These are phyloP conservation scores for Edolisoma coerulescens DNA, from an alignment of 2,113 vertebrate species.

Conservation along the genomic window DNA sequence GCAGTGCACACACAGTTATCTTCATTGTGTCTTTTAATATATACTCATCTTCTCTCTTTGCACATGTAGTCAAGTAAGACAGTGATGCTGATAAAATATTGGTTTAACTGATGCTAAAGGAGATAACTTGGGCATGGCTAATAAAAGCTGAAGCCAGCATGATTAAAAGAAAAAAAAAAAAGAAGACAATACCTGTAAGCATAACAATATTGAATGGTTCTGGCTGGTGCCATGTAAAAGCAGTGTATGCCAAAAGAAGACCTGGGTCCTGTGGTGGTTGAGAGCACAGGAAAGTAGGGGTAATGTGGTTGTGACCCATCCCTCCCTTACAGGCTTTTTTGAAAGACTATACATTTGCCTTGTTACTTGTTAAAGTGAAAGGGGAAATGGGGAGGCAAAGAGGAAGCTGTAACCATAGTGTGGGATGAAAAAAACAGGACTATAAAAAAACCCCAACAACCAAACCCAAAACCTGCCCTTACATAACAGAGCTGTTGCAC, in stretches of 20 bases:
- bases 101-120: neutral
- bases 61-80: neutral
- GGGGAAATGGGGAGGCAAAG: neutral
- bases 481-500: neutral
- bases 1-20: neutral
- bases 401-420: neutral
- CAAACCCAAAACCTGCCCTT: neutral
- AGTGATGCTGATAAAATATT: neutral
- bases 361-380: neutral
- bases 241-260: neutral
- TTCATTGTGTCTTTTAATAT: slow-evolving; percentile 25
- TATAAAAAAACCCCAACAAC: neutral
- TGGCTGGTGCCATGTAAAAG: accelerated
- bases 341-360: neutral
- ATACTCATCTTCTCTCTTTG: neutral
- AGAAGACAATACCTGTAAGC: neutral
- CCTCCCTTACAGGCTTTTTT: neutral
- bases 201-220: neutral
- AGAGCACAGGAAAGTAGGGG: neutral
- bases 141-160: neutral
- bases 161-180: neutral
- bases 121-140: neutral
- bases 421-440: neutral
- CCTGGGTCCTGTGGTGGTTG: neutral
- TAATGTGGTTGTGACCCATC: neutral